A percentile compares a stretch with the other conserved stretches of the same genome.
Conservation (phyloP, 2,888 invertebrate genomes). For the Agriopis leucophaearia region DNA sequence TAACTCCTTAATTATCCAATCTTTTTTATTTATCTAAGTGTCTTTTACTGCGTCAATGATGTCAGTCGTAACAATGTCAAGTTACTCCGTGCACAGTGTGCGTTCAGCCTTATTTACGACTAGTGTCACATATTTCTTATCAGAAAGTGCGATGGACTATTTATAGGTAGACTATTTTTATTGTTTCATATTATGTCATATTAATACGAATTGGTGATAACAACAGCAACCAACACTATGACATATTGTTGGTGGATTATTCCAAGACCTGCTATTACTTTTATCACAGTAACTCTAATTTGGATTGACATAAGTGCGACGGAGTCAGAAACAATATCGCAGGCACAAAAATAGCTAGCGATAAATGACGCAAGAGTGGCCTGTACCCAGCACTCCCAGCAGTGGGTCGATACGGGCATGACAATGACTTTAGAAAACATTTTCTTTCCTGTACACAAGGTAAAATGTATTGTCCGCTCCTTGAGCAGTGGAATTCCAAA, state of each 20-base stretch:
- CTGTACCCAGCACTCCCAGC: no score
- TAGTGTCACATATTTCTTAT: conserved; percentile 34
- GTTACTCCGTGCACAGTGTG: not conserved
- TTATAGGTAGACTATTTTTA: not conserved
- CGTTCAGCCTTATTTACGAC: not conserved
- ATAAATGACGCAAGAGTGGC: no score
- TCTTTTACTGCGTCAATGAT: not conserved
- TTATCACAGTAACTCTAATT: no score
- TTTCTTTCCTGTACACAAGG: not conserved
- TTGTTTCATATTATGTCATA: no score
- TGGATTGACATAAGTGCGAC: no score
- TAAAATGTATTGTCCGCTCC: not conserved
- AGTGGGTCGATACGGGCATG: not conserved
- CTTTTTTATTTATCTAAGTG: conserved; percentile 3
- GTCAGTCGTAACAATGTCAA: not conserved
- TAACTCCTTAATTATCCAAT: not conserved
- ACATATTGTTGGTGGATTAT: no score
- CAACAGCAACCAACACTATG: no score
- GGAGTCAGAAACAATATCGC: no score
- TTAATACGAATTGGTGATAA: no score
- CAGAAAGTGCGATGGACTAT: conserved; percentile 18
- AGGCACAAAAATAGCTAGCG: no score
- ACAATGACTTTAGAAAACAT: not conserved
- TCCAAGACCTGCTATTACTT: no score
- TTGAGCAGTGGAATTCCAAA: not conserved